Evolutionary conservation across 2,113 vertebrate genomes (phyloP).

Genomic region (Lutjanus erythropterus): DNA sequence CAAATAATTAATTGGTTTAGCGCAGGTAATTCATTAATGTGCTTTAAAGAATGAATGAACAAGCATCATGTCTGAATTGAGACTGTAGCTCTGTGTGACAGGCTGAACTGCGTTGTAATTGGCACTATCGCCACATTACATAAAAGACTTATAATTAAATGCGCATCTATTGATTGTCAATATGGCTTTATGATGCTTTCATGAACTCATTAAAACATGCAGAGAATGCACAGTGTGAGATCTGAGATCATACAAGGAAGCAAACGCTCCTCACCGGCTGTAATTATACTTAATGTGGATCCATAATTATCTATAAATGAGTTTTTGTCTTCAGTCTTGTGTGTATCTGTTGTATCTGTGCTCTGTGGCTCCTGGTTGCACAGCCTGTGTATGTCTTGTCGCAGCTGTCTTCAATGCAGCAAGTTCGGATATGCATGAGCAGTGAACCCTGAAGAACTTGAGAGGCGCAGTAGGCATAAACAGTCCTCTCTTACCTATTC

Average conservation of each 20-base stretch:
- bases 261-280: neutral
- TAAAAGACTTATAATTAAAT: slow-evolving; percentile 14
- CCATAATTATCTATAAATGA: neutral
- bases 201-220: neutral
- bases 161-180: neutral
- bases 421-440: slow-evolving; percentile 68
- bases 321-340: neutral
- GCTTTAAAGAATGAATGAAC: neutral
- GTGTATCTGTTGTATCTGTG: neutral
- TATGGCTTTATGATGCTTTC: neutral
- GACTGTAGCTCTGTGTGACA: neutral
- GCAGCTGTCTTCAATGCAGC: slow-evolving; percentile 70
- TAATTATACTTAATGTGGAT: neutral
- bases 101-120: neutral
- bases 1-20: neutral
- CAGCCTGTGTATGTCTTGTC: slow-evolving; percentile 43
- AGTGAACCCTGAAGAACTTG: slow-evolving; percentile 66
- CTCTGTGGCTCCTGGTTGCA: slow-evolving; percentile 10
- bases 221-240: neutral
- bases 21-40: neutral
- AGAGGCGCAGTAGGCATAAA: slow-evolving; percentile 35
- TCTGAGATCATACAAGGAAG: neutral
- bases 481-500: slow-evolving; percentile 40
- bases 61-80: neutral
- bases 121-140: slow-evolving; percentile 18